Percentiles rank a stretch among this genome's conserved stretches.
phyloP scores from a whole-genome alignment of 30 jellyfish, hydroid and myxozoan genomes.

The Catostylus mosaicus region DNA sequence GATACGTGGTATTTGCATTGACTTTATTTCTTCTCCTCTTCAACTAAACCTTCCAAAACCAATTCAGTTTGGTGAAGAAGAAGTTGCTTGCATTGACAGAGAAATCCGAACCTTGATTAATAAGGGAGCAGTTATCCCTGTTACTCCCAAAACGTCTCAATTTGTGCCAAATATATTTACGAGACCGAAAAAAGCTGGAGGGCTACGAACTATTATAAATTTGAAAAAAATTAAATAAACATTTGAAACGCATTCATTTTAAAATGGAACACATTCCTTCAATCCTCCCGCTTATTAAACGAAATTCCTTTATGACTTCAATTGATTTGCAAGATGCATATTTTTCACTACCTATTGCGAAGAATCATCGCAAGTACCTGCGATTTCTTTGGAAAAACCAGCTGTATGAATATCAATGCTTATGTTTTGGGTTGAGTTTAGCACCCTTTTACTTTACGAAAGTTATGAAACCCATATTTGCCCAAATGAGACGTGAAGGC shows the following conservation, averaged over 20 bases:
- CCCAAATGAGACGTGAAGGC: constrained; percentile 11
- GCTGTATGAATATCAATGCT: background rate
- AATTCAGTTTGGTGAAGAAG: constrained; percentile 18
- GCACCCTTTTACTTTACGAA: constrained; percentile 41
- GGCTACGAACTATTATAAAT: background rate
- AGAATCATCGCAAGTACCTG: constrained; percentile 25
- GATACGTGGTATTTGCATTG: background rate
- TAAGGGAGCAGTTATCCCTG: background rate
- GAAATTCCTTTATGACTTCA: constrained; percentile 38
- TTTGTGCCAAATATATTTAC: background rate
- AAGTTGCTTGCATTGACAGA: background rate
- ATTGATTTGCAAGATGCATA: constrained; percentile 55
- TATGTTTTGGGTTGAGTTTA: constrained; percentile 22
- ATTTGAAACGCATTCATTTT: background rate
- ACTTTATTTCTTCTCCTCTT: background rate
- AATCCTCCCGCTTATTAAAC: background rate
- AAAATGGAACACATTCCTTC: constrained; percentile 36
- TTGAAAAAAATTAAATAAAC: background rate
- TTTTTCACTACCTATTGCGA: constrained; percentile 24
- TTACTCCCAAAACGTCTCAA: background rate
- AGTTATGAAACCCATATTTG: constrained; percentile 26
- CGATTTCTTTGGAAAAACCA: constrained; percentile 1
- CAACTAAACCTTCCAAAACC: background rate
- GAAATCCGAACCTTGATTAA: background rate
- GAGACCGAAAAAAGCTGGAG: background rate